Evolutionary conservation across 2,113 vertebrate species (phyloP).

Genomic region (Neolamprologus fasciatus): DNA sequence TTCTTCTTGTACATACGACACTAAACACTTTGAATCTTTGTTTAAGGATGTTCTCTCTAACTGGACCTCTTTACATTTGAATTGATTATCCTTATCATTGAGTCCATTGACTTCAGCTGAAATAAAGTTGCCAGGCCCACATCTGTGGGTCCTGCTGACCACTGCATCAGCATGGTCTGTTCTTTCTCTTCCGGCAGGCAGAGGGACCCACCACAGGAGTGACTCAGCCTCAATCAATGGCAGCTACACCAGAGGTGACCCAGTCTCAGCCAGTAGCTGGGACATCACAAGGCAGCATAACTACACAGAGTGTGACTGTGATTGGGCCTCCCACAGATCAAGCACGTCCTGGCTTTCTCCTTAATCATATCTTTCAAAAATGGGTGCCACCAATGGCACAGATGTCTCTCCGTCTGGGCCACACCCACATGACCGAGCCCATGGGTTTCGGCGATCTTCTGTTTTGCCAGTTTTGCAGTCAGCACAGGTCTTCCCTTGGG

Average conservation of each 20-base stretch:
- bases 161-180: not conserved
- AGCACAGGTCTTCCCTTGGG: too few relatives aligned
- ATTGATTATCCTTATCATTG: not conserved
- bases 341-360: too few relatives aligned
- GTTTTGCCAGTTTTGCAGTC: too few relatives aligned
- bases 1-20: not conserved
- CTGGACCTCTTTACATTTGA: not conserved
- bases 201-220: fast-evolving
- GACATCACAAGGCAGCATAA: not conserved
- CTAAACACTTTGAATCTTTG: fast-evolving
- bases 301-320: not conserved
- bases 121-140: not conserved
- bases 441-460: too few relatives aligned
- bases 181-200: fast-evolving
- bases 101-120: not conserved
- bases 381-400: too few relatives aligned
- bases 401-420: too few relatives aligned
- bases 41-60: not conserved
- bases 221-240: fast-evolving
- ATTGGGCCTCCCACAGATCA: too few relatives aligned
- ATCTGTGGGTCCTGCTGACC: not conserved
- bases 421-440: too few relatives aligned
- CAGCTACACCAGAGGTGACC: not conserved
- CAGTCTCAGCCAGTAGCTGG: not conserved
- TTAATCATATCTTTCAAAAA: too few relatives aligned